These are phyloP conservation scores for Alosa sapidissima DNA, from an alignment of 2,797 vertebrate genomes.

Conservation along the genomic window DNA sequence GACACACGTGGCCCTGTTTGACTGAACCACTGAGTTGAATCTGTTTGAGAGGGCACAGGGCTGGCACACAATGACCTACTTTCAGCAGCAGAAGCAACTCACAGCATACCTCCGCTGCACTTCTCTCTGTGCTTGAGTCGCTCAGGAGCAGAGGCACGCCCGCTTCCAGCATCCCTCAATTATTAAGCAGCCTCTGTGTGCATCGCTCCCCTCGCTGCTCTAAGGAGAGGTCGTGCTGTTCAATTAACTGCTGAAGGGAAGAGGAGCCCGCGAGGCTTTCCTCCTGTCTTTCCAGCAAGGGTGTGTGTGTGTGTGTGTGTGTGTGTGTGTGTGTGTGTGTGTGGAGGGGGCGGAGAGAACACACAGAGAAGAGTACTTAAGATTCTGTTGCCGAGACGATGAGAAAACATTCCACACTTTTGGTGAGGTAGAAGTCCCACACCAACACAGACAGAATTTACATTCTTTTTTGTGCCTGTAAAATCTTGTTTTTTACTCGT, in stretches of 20 bases:
- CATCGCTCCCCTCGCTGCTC: slow-evolving; percentile 36
- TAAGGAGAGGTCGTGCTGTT: slow-evolving; percentile 48
- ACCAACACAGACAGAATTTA: background rate
- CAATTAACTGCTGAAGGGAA: slow-evolving; percentile 50
- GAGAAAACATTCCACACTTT: background rate
- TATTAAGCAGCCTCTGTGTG: slow-evolving; percentile 53
- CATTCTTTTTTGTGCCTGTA: background rate
- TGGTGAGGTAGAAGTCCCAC: background rate
- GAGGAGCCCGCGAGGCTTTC: slow-evolving; percentile 39
- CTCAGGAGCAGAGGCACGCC: slow-evolving; percentile 20
- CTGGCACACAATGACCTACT: slow-evolving; percentile 50
- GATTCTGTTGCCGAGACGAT: background rate
- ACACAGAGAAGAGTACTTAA: background rate
- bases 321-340: background rate
- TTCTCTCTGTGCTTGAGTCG: background rate
- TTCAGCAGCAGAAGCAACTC: slow-evolving; percentile 38
- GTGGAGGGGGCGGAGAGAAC: background rate
- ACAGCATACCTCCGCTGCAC: slow-evolving; percentile 44
- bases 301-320: background rate
- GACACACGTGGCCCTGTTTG: background rate
- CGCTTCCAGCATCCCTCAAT: slow-evolving; percentile 37
- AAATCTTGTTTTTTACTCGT: background rate
- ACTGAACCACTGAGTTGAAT: background rate
- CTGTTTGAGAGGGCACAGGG: slow-evolving; percentile 31
- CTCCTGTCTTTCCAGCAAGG: background rate